Percentiles rank a stretch among this genome's conserved stretches.
Evolutionary conservation across 2,797 vertebrate species (phyloP).

Genomic region (Cossypha heuglini): DNA sequence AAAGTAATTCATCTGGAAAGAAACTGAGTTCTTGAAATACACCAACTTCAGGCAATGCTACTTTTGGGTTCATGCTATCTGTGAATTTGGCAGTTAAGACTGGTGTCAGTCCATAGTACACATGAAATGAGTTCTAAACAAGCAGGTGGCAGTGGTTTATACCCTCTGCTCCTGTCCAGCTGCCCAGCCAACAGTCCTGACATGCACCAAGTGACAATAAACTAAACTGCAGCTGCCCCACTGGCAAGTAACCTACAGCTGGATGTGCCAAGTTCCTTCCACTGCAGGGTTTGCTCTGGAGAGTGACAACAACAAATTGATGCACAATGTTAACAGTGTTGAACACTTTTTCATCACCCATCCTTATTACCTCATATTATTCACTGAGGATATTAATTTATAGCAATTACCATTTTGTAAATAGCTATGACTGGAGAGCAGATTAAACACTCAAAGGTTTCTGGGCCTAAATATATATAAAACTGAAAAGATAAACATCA

Average conservation of each 20-base stretch:
- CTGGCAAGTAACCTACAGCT: neutral
- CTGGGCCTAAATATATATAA: neutral
- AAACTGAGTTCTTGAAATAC: neutral
- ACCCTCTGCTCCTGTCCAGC: neutral
- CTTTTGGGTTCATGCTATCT: neutral
- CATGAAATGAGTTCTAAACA: fast-evolving
- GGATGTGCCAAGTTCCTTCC: neutral
- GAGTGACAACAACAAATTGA: neutral
- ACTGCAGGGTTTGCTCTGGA: neutral
- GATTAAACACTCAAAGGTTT: neutral
- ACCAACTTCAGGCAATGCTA: neutral
- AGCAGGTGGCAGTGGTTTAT: neutral
- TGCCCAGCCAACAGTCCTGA: neutral
- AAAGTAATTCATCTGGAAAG: neutral
- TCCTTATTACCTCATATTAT: neutral
- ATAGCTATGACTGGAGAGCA: neutral
- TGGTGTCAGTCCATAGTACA: neutral
- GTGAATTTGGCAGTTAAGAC: neutral
- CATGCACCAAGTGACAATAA: neutral
- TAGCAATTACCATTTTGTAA: neutral
- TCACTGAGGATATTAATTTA: neutral
- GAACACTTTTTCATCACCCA: neutral
- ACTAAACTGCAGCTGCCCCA: neutral
- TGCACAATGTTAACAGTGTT: neutral
- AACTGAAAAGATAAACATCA: neutral